phyloP scores from a whole-genome alignment of 2,797 vertebrate species.

The Enteromius mattozi region DNA sequence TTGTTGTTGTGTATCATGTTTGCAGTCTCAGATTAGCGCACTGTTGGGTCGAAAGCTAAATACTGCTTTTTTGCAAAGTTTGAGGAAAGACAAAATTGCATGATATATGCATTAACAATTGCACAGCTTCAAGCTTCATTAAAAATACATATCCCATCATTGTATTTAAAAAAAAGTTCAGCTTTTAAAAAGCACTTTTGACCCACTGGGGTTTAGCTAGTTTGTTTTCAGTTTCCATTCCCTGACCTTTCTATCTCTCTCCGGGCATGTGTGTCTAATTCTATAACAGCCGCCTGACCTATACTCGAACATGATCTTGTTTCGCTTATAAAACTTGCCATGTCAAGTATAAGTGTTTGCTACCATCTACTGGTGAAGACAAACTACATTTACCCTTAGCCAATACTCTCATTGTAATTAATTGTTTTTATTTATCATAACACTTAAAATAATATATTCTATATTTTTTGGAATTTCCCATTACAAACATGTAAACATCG shows the following conservation, averaged over 20 bases:
- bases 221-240: constrained; percentile 32
- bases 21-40: not conserved
- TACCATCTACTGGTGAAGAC: constrained; percentile 39
- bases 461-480: not conserved
- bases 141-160: constrained; percentile 22
- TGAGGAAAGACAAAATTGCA: not conserved
- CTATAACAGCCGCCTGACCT: not conserved
- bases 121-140: not conserved
- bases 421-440: not conserved
- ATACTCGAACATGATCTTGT: constrained; percentile 6
- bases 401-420: not conserved
- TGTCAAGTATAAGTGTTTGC: not conserved
- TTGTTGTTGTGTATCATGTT: not conserved
- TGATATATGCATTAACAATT: constrained; percentile 13
- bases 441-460: not conserved
- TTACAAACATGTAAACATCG: not conserved
- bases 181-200: not conserved
- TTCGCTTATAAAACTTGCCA: constrained; percentile 6
- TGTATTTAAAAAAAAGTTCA: not conserved
- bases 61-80: not conserved
- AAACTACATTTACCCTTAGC: not conserved
- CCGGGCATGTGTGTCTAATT: constrained; percentile 11
- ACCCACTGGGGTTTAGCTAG: not conserved
- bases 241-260: constrained; percentile 29
- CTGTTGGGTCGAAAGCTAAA: constrained; percentile 13